These are phyloP conservation scores for Eilema sororculum DNA, from an alignment of 2,888 invertebrate species.

Conservation along the genomic window DNA sequence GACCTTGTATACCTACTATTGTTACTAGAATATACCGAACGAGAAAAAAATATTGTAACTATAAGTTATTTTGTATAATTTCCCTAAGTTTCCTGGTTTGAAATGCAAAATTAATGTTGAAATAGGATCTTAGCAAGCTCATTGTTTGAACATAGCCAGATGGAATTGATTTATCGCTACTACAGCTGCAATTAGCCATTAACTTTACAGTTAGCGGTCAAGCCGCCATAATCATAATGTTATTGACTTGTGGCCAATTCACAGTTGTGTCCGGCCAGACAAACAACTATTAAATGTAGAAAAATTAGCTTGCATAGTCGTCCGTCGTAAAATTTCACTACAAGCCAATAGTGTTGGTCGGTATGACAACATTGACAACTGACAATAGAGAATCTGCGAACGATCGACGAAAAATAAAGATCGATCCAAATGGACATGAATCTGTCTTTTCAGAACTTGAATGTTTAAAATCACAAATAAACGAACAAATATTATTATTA, in stretches of 20 bases:
- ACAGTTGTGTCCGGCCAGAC: conserved; percentile 27
- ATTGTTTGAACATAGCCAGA: conserved; percentile 66
- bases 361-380: not conserved
- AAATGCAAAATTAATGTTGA: conserved; percentile 67
- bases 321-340: not conserved
- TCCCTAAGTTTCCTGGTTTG: conserved; percentile 45
- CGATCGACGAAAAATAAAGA: too few relatives aligned
- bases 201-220: conserved; percentile 53
- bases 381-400: not conserved
- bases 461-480: too few relatives aligned
- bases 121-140: conserved; percentile 56
- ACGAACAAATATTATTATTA: too few relatives aligned
- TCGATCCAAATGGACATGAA: too few relatives aligned
- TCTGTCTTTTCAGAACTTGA: too few relatives aligned
- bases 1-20: not conserved
- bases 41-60: not conserved
- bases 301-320: not conserved
- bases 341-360: too few relatives aligned
- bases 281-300: conserved; percentile 36
- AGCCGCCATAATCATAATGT: conserved; percentile 39
- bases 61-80: not conserved
- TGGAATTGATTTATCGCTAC: conserved; percentile 67
- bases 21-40: not conserved
- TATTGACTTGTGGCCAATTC: conserved; percentile 48
- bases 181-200: conserved; percentile 56